Evolutionary conservation across 2,113 vertebrate genomes (phyloP).

Genomic region (Arizona elegans): DNA sequence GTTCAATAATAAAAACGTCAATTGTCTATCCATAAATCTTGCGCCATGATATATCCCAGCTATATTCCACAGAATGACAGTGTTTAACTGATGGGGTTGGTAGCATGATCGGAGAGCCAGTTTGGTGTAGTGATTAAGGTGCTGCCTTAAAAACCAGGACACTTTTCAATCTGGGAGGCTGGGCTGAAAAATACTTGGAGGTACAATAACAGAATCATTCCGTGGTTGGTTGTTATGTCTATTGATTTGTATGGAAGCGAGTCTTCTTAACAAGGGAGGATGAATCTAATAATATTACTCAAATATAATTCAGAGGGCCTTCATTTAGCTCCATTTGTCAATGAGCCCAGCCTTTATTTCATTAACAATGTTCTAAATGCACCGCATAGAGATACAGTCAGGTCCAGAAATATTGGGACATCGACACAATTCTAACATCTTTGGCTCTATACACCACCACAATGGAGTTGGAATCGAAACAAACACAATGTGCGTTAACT

Average conservation of each 20-base stretch:
- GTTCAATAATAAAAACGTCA: neutral
- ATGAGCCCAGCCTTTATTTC: neutral
- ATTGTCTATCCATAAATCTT: neutral
- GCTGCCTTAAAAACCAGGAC: neutral
- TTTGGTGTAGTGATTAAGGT: neutral
- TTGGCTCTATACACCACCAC: no score
- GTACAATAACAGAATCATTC: neutral
- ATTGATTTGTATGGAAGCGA: neutral
- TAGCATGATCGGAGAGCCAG: neutral
- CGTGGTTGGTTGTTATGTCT: neutral
- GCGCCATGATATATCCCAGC: neutral
- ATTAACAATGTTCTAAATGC: constrained; percentile 11
- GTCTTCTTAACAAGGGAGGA: neutral
- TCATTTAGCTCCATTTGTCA: neutral
- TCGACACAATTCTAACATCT: no score
- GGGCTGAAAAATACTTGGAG: neutral
- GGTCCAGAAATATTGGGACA: no score
- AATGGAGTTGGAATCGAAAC: no score
- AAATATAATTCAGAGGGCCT: constrained; percentile 9
- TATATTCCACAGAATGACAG: neutral
- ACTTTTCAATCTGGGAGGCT: neutral
- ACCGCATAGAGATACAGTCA: neutral
- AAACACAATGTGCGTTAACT: no score
- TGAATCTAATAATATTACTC: neutral
- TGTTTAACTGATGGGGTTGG: neutral